phyloP scores from a whole-genome alignment of 2,797 vertebrate genomes.

The Gadopsis marmoratus region DNA sequence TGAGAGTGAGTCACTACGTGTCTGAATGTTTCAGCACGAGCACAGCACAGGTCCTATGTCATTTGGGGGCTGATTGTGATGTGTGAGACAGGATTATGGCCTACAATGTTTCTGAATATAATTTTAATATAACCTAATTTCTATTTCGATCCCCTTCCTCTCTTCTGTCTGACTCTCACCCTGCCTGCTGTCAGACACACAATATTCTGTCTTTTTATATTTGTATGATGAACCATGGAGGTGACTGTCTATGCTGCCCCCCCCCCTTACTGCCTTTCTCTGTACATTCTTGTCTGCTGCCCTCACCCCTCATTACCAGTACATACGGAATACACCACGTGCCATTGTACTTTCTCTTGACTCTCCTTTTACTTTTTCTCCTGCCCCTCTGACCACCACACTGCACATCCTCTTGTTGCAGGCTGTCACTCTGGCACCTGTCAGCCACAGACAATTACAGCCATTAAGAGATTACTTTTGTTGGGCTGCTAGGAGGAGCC shows the following conservation, averaged over 20 bases:
- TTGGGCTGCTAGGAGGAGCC: slow-evolving; percentile 57
- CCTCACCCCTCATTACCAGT: too few relatives aligned
- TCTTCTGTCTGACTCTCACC: slow-evolving; percentile 4
- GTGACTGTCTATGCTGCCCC: not conserved
- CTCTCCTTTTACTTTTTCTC: slow-evolving; percentile 1
- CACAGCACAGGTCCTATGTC: slow-evolving; percentile 31
- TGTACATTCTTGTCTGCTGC: not conserved
- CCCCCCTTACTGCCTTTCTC: not conserved
- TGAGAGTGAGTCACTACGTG: slow-evolving; percentile 58
- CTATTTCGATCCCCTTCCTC: not conserved
- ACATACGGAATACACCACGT: not conserved
- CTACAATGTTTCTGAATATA: slow-evolving; percentile 50
- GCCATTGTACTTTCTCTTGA: not conserved
- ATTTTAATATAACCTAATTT: not conserved
- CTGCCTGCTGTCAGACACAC: not conserved
- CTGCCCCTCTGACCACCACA: slow-evolving; percentile 23
- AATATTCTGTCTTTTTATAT: slow-evolving; percentile 1
- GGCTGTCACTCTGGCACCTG: slow-evolving; percentile 62
- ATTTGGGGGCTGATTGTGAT: slow-evolving; percentile 17
- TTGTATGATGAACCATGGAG: not conserved
- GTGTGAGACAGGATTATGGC: slow-evolving; percentile 38
- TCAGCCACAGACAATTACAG: slow-evolving; percentile 68
- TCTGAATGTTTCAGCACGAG: slow-evolving; percentile 39
- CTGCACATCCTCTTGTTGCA: slow-evolving; percentile 21
- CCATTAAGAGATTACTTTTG: slow-evolving; percentile 77